Evolutionary conservation across 2,113 vertebrate species (phyloP), one percentile per base, ranked within the genome.

Genomic region (Eptatretus burgeri): DNA sequence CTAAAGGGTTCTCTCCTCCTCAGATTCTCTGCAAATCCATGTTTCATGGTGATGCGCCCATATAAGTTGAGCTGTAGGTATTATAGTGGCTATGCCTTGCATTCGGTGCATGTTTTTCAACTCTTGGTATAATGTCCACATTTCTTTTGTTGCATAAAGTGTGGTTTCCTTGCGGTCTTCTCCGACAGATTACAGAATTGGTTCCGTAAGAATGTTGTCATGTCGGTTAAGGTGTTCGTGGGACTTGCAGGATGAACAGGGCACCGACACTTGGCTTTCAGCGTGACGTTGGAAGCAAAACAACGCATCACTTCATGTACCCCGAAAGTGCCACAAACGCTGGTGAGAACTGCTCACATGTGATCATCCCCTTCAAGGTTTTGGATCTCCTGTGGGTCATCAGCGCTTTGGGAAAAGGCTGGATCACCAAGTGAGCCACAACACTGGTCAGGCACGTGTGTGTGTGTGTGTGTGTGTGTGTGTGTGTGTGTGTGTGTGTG

Each of bases 221-320:
- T 7, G 27, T 7, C 3, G 27, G 27, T 41, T 41, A 41, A 41
- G 27, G 7, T 41, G 27, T 7, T 7, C 27, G 3, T 41, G 27
- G 27, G 27, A 41, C 51, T 67, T 66, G 18, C 71, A 98, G 91
- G 73, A 95, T 98, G 73, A 98, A 98, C 74, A 81, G 93, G 75
- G 91, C 91, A 0, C 91, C 91, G 49, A 98, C 91, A 0, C 78
- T 89, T 70, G 91, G 89, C 69, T 98, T 84, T 50, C 89, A 98
- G 69, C 78, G 78, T 0, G 91, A 98, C 1, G 91, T 82, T 9
- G 91, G 91, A 13, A 70, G 82, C 70, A 79, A 72, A 64, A 95
- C 91, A 66, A 94, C 85, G 0, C 89, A 98, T 69, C 91, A 98
- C 73, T 98, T 95, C 78, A 98, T 98, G 91, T 98, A 98, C 73